Percentiles rank a stretch among this genome's conserved stretches.
Evolutionary conservation across 2,797 vertebrate species (phyloP).

Genomic region (Taenioides sp.): DNA sequence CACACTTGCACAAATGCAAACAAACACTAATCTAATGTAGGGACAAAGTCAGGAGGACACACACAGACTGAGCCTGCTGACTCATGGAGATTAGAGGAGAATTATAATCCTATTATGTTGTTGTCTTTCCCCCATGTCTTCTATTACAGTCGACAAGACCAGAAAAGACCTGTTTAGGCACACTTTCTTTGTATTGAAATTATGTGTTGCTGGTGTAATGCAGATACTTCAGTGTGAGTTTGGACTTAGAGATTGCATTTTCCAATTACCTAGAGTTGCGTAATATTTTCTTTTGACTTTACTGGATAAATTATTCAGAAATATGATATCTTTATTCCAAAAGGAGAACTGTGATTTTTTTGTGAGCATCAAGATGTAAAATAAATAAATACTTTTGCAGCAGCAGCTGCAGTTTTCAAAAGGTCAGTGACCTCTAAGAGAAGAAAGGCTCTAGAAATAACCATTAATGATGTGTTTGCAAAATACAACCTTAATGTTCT

Average conservation of each 20-base stretch:
- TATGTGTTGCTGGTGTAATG: slow-evolving; percentile 2
- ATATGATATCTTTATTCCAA: not conserved
- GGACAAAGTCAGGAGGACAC: slow-evolving; percentile 15
- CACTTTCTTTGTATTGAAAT: slow-evolving; percentile 6
- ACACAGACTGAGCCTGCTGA: slow-evolving; percentile 41
- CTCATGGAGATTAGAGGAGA: slow-evolving; percentile 67
- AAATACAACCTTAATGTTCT: not conserved
- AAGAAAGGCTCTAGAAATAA: not conserved
- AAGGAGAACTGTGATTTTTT: not conserved
- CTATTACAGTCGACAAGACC: slow-evolving; percentile 51
- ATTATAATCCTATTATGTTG: slow-evolving; percentile 69
- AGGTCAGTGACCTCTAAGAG: not conserved
- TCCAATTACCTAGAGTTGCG: not conserved
- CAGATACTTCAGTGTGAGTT: not conserved
- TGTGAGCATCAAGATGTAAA: too few relatives aligned
- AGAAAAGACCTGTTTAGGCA: slow-evolving; percentile 26
- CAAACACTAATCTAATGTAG: slow-evolving; percentile 10
- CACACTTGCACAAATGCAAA: slow-evolving; percentile 2
- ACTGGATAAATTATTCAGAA: not conserved
- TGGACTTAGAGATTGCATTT: not conserved
- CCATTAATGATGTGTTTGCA: not conserved
- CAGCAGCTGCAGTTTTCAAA: not conserved
- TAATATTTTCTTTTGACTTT: not conserved
- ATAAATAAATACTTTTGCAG: not conserved
- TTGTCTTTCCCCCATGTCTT: slow-evolving; percentile 56